Conservation (phyloP, 1,140 invertebrate species). For the Orchestia grillus region DNA sequence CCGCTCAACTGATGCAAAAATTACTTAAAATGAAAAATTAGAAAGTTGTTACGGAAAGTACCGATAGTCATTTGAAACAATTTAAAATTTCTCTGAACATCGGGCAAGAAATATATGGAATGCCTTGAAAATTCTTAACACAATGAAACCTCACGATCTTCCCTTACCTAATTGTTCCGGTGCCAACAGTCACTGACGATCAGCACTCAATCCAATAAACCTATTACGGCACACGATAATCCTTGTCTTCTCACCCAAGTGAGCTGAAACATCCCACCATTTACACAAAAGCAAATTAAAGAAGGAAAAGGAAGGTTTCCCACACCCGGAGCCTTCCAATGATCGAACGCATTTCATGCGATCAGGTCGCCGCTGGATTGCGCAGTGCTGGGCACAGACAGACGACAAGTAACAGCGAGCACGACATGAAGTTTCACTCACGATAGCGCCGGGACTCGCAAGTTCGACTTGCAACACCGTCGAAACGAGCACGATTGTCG, state of each 20-base stretch:
- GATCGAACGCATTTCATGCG: background rate
- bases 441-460: background rate
- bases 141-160: background rate
- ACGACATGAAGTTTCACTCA: slow-evolving; percentile 37
- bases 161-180: background rate
- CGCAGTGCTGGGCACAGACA: background rate
- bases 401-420: background rate
- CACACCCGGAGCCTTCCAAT: background rate
- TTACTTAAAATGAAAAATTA: background rate
- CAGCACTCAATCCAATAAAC: background rate
- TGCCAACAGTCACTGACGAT: too few relatives aligned
- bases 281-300: background rate
- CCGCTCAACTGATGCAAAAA: background rate
- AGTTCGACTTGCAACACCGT: background rate
- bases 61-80: background rate
- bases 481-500: background rate
- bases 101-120: background rate
- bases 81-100: background rate
- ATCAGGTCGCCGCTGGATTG: background rate
- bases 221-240: background rate
- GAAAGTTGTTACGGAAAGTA: background rate
- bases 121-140: background rate
- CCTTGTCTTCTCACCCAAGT: background rate
- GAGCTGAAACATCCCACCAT: background rate
- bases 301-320: background rate